phyloP scores from a whole-genome alignment of 2,113 vertebrate genomes.

The Eupsittula cactorum region DNA sequence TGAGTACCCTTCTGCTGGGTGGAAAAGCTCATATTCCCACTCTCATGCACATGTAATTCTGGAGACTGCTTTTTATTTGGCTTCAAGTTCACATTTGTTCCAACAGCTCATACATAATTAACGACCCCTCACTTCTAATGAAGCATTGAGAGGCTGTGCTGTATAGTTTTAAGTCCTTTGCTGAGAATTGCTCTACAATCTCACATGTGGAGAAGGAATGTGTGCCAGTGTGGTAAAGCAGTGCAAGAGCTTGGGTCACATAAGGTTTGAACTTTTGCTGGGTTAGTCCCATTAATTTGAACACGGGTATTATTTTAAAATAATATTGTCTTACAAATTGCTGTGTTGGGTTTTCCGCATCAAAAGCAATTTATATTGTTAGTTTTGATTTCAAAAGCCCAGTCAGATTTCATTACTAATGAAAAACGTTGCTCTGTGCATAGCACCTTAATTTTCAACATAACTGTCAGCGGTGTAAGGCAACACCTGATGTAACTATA shows the following conservation, averaged over 20 bases:
- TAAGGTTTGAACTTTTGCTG: neutral
- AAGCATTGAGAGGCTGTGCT: neutral
- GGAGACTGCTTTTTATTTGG: neutral
- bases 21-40: neutral
- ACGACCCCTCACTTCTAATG: neutral
- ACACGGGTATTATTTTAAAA: neutral
- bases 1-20: neutral
- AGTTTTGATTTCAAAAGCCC: neutral
- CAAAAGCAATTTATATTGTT: neutral
- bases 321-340: neutral
- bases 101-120: neutral
- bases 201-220: neutral
- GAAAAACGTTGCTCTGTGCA: neutral
- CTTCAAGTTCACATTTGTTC: neutral
- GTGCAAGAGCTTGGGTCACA: accelerated
- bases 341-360: neutral
- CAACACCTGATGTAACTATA: neutral
- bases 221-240: neutral
- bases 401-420: neutral
- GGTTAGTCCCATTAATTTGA: neutral
- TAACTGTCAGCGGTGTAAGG: neutral
- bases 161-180: neutral
- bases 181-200: neutral
- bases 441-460: neutral
- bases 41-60: neutral